Evolutionary conservation across 2,113 vertebrate genomes (phyloP), one percentile per base, ranked within the genome.

Genomic region (Ictalurus punctatus): DNA sequence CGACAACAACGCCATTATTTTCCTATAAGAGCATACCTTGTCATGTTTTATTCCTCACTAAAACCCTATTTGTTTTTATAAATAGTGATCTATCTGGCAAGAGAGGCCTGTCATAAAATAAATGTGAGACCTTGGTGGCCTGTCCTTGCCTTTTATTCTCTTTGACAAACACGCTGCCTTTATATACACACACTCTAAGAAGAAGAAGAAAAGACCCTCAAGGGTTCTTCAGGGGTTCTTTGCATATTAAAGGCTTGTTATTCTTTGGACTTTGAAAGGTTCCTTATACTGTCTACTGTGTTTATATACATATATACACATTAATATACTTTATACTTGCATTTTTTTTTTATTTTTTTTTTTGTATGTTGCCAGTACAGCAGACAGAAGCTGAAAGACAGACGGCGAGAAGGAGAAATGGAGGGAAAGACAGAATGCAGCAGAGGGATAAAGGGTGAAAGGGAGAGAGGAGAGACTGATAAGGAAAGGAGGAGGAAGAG

Each of bases 361-460:
- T 44, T 13, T 48, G 21, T 37, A 23, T 76, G 37, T 76, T 76
- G 86, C 34, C 25, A 52, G 19, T 37, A 83, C 30, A 44, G 9
- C 23, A 17, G 10, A 23, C 21, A 56, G 52, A 40, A 37, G 25
- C 67, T 52, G 56, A 83, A 59, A 83, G 12, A 54, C 23, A 63
- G 83, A 48, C 21, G 16, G 34, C 25, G 25, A 74, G 16, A 30
- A 21, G n/a, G 14, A 67, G 83, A 30, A 67, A 37, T 67, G 40
- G 37, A 67, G 76, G 25, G 78, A 76, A 44, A 80, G 65, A 1
- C 88, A 30, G 52, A 30, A 48, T 67, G n/a, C 78, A 81, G 88
- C 73, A 86, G 89, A 73, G 82, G 89, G 85, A 30, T 52, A 65
- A 65, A 67, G 78, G 17, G 9, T 80, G 78, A 69, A 54, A 84